Conservation (phyloP, 2,797 vertebrate species). For the Gambelia wislizenii region DNA sequence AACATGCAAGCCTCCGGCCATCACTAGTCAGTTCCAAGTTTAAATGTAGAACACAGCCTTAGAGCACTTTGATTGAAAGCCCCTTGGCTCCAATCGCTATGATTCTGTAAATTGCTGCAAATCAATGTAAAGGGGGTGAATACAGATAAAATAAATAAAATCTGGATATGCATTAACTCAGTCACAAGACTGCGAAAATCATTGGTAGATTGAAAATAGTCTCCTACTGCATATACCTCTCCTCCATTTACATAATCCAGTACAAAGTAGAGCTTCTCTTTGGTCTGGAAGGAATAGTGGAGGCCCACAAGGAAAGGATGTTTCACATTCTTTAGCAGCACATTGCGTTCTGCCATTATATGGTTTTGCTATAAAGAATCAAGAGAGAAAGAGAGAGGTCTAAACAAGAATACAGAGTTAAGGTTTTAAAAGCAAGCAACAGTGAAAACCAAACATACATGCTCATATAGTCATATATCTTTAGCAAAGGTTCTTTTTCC, state of each 20-base stretch:
- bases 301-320: conserved; percentile 96
- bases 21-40: too few species aligned
- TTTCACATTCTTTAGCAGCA: conserved; percentile 93
- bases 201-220: neutral
- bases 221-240: conserved; percentile 83
- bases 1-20: too few species aligned
- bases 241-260: conserved; percentile 97
- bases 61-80: neutral
- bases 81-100: neutral
- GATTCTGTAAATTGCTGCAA: neutral
- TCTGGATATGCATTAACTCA: neutral
- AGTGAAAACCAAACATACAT: neutral
- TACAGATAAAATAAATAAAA: neutral
- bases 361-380: conserved; percentile 89
- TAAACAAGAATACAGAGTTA: neutral
- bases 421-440: neutral
- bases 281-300: conserved; percentile 96
- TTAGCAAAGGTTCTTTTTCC: neutral
- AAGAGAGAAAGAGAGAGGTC: neutral
- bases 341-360: conserved; percentile 97
- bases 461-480: neutral
- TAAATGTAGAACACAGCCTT: neutral
- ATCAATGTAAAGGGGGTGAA: neutral
- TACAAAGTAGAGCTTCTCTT: conserved; percentile 98
- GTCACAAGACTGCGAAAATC: neutral